Evolutionary conservation across 2,888 invertebrate genomes (phyloP).

Genomic region (Caenorhabditis sp.): DNA sequence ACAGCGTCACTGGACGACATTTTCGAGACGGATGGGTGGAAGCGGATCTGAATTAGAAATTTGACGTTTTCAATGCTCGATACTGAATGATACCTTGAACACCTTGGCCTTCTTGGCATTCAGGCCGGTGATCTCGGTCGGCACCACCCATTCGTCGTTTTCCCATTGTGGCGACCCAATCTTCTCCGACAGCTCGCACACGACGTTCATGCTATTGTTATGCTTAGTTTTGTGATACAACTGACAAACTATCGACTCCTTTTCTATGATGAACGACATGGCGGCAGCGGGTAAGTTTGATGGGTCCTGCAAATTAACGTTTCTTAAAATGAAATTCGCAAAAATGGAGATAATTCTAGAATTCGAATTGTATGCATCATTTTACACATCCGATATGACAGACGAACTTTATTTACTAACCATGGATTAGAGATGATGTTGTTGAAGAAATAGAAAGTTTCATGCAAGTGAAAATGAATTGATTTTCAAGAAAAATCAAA

Average conservation of each 20-base stretch:
- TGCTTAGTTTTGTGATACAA: conserved; percentile 56
- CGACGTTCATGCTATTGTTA: conserved; percentile 59
- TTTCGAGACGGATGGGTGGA: conserved; percentile 58
- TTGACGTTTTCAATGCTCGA: neutral
- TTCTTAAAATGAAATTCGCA: neutral
- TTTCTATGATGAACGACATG: conserved; percentile 66
- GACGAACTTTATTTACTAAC: neutral
- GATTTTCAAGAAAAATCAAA: neutral
- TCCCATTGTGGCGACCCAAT: conserved; percentile 55
- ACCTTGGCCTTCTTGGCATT: conserved; percentile 57
- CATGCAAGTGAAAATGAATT: neutral
- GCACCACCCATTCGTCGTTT: conserved; percentile 60
- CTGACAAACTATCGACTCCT: conserved; percentile 58
- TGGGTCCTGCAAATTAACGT: conserved; percentile 41
- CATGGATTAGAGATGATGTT: neutral
- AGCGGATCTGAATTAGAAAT: conserved; percentile 29
- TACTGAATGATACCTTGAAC: conserved; percentile 26
- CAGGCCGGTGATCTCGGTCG: conserved; percentile 55
- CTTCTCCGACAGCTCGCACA: conserved; percentile 59
- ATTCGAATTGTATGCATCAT: no score
- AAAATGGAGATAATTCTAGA: no score
- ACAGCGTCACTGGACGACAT: conserved; percentile 41
- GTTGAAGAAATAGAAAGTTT: conserved; percentile 1
- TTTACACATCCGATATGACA: no score
- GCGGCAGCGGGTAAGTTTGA: conserved; percentile 60